Base-by-base conservation (phyloP, 2,113 vertebrate species). In the Recurvirostra avosetta region DNA sequence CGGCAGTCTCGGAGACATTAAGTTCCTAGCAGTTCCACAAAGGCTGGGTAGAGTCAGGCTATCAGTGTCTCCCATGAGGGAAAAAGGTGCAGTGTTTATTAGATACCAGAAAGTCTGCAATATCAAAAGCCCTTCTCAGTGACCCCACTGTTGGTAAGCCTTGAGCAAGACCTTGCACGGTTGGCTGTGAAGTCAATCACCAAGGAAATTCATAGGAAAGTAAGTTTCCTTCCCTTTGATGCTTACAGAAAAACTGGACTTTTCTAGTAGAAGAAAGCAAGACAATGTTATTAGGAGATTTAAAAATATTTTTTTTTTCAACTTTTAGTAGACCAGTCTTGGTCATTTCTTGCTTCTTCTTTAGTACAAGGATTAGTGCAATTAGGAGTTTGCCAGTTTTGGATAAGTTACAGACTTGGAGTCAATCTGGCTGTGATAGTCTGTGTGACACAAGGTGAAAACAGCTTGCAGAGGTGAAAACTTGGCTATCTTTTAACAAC, bases 191-290 rank as follows among this genome's bases (percentile, higher is more conserved):
- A 75, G 11, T 58, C 34, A 68, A 75, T 23, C 47, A 86, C 26
- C 36, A 36, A 90, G 90, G 20, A 72, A 67, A 85, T 49, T 36
- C 0, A 2, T 9, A 68, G 18, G 43, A 55, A 81, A 75, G 11
- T 22, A 84, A 58, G 34, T 90, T 75, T 78, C 34, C 23, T 92
- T 75, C 36, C 13, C 20, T 68, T 50, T 56, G 36, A 56, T 68
- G 8, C 2, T 49, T 26, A 38, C 1, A 3, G 26, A 43, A 41
- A 63, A 59, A 3, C 1, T 7, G 5, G 2, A 11, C 41, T 82
- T 78, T 82, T 71, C 29, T 56, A 52, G 59, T 3, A n/a, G 11
- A 76, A 30, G 12, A 77, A 78, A 75, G 9, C 11, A 78, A 38
- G 15, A 41, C 8, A n/a, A 30, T 34, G 3, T 30, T 58, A 17